A percentile compares a stretch with the other conserved stretches of the same genome.
phyloP scores from a whole-genome alignment of 1,140 invertebrate species.

The Temnothorax nylanderi region DNA sequence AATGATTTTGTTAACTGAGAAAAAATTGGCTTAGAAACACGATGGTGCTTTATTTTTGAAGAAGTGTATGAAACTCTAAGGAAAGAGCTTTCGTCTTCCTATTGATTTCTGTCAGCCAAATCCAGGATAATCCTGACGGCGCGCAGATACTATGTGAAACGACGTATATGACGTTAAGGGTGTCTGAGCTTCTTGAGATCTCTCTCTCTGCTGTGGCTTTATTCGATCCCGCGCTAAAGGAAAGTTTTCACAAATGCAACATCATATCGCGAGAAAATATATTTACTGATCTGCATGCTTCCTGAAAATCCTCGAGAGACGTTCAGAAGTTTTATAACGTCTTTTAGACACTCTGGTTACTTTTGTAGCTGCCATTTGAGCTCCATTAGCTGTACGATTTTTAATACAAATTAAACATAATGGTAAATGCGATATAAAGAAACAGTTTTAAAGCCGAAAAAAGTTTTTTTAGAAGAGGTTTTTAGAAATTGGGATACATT shows the following conservation, averaged over 20 bases:
- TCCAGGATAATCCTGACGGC: constrained; percentile 29
- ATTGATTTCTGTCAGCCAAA: constrained; percentile 42
- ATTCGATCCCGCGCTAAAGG: neutral
- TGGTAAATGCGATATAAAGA: neutral
- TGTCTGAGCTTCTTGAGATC: constrained; percentile 35
- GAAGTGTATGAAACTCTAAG: neutral
- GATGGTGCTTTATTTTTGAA: neutral
- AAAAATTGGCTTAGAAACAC: neutral
- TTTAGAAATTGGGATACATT: neutral
- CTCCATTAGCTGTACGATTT: neutral
- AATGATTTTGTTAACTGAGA: neutral
- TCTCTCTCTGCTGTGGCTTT: neutral
- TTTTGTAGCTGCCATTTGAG: neutral
- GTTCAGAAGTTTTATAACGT: neutral
- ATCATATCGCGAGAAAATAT: constrained; percentile 18
- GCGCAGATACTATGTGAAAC: neutral
- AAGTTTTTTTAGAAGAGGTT: neutral
- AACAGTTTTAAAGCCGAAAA: neutral
- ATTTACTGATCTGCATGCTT: neutral
- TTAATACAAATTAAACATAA: neutral
- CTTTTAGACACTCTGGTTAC: neutral
- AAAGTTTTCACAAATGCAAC: constrained; percentile 13
- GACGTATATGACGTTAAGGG: constrained; percentile 9
- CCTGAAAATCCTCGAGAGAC: neutral
- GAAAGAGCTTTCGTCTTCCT: neutral